These are phyloP conservation scores for Andrena hattorfiana DNA, from an alignment of 2,888 invertebrate genomes.

Conservation along the genomic window DNA sequence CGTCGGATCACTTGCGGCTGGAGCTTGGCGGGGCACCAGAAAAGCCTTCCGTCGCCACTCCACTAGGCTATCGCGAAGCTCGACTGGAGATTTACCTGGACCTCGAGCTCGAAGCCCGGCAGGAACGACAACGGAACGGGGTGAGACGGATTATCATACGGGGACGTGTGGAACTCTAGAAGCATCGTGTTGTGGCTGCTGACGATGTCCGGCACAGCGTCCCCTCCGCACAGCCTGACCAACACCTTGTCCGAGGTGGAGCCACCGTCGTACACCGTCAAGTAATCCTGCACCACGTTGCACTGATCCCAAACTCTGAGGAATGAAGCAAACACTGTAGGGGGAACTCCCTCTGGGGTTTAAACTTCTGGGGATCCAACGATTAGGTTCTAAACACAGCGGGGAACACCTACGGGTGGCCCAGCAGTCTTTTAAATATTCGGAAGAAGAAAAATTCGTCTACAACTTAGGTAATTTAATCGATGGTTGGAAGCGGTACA, in stretches of 20 bases:
- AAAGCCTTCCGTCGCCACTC: not conserved
- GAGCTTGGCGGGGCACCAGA: not conserved
- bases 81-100: slow-evolving; percentile 87
- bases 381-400: not conserved
- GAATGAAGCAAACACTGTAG: not conserved
- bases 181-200: slow-evolving; percentile 92
- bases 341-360: not conserved
- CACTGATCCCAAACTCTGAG: slow-evolving; percentile 92
- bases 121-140: slow-evolving; percentile 92
- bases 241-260: slow-evolving; percentile 90
- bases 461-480: too few relatives aligned
- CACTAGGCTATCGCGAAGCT: not conserved
- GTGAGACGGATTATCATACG: slow-evolving; percentile 93
- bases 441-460: too few relatives aligned
- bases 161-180: slow-evolving; percentile 92
- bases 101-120: slow-evolving; percentile 93
- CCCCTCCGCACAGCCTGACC: slow-evolving; percentile 93
- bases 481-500: not conserved
- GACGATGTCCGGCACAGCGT: slow-evolving; percentile 92
- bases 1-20: not conserved
- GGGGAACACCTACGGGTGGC: too few relatives aligned
- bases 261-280: slow-evolving; percentile 93
- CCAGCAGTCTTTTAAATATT: too few relatives aligned
- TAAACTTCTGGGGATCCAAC: not conserved
- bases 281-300: slow-evolving; percentile 92